Evolutionary conservation across 1,140 invertebrate genomes (phyloP), one percentile per base, ranked within the genome.

Genomic region (Samia ricini): DNA sequence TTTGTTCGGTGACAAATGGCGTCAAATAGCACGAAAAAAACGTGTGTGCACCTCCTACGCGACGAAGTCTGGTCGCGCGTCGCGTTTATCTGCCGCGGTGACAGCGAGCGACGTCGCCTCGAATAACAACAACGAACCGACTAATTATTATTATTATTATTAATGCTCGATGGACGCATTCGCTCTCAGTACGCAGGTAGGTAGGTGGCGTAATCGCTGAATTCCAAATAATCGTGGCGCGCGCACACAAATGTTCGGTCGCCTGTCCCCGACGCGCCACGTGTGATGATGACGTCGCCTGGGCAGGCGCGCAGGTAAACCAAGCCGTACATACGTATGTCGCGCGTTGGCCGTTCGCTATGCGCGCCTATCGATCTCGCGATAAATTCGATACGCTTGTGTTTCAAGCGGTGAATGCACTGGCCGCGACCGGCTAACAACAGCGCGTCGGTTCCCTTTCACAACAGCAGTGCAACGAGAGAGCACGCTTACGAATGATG

Each of bases 371-470:
- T 84, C 78, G 81, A 88, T 88, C 83, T 75, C 66, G 77, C 71
- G 79, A 88, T 84, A 81, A 84, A 85, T 85, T 83, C 74, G 78
- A 81, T 76, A 79, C 72, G 77, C 69, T n/a, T 42, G 33, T 36
- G 4, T 15, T 15, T 3, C 62, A 71, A 76, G 76, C 81, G 83
- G 78, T 79, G 75, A 85, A 81, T 79, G 82, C 78, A 83, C 78
- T 72, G 72, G 61, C 63, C 63, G 63, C 56, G n/a, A n/a, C 52
- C 64, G 63, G 57, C 61, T 70, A 60, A 20, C n/a, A n/a, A n/a
- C 33, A 42, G 22, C 42, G 42, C 64, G 63, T 72, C 76, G 74
- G 77, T 78, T 66, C 77, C 81, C 81, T 86, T 86, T 86, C 81
- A 81, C 81, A 66, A 42, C 67, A 22, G 22, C 20, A 48, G 36